Base-by-base conservation (phyloP, 1,140 invertebrate species). In the Drosophila kepulauana region DNA sequence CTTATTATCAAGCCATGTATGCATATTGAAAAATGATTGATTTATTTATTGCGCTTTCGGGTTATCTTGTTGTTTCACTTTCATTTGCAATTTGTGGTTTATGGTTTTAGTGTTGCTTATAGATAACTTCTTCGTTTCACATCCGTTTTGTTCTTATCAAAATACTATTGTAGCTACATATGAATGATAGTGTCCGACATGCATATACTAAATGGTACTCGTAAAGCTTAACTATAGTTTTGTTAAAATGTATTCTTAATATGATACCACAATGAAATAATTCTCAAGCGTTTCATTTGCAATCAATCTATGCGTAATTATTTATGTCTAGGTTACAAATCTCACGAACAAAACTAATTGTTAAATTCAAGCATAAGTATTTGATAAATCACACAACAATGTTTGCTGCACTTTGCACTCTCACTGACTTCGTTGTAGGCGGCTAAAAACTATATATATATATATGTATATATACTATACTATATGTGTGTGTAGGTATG, bases 311-410 rank as follows among this genome's bases (percentile, higher is more conserved):
- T 68, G 77, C 80, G 51, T 75, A 78, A 65, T 46, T 80, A 71
- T 65, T 48, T 38, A 38, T 38, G 10, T 38, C 67, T 75, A 77
- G 43, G 28, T 59, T 78, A 78, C 35, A 38, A 38, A 38, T 67
- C 25, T 74, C 54, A 45, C 25, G 56, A 70, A 62, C 46, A 45
- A 54, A 78, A 86, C 79, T 88, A 87, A 88, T 57, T 72, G 51
- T 43, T 84, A 88, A 87, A 80, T 80, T 74, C 74, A 89, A 88
- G 84, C 84, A 89, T 75, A 81, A 65, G 63, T 73, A 84, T 38
- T 74, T 54, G 65, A 78, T 80, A 79, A 76, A 88, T 88, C 84
- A 88, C 84, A 88, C 84, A 88, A 84, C 82, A 87, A 80, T 84
- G 51, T 67, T 62, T 67, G 54, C 68, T 62, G 63, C 70, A 67